Percentiles rank a stretch among this genome's conserved stretches.
These are phyloP conservation scores for Onychomys torridus DNA, from an alignment of 2,797 vertebrate genomes.

Conservation along the genomic window DNA sequence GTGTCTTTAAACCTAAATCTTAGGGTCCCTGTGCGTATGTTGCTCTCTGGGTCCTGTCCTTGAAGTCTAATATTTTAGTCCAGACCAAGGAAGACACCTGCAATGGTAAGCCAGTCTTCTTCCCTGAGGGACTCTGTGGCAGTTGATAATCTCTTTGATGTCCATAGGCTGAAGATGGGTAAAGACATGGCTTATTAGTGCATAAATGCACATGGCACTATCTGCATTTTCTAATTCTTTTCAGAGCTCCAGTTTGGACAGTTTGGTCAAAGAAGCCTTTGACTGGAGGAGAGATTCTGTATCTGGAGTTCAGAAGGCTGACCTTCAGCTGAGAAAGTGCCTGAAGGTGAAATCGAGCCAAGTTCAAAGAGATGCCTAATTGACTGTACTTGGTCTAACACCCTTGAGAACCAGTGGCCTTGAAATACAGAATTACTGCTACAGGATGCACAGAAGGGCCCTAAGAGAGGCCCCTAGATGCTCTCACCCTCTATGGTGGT, in stretches of 20 bases:
- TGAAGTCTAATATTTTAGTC: background rate
- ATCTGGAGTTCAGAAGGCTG: constrained; percentile 51
- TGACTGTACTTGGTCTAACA: background rate
- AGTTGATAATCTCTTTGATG: constrained; percentile 39
- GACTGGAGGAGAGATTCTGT: constrained; percentile 5
- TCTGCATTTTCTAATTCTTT: constrained; percentile 7
- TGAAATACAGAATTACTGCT: background rate
- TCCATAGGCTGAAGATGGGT: background rate
- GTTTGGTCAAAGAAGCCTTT: constrained; percentile 41
- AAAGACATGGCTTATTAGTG: background rate
- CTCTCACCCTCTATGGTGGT: no score
- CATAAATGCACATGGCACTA: constrained; percentile 1
- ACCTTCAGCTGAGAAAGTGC: constrained; percentile 55
- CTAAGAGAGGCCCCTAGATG: background rate
- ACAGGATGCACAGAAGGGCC: background rate
- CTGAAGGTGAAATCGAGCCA: constrained; percentile 64
- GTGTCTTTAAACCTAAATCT: background rate
- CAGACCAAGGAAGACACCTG: background rate
- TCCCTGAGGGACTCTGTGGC: background rate
- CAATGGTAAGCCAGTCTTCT: background rate
- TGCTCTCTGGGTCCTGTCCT: background rate
- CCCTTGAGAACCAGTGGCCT: background rate
- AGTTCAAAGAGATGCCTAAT: constrained; percentile 68
- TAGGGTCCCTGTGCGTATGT: rapidly evolving
- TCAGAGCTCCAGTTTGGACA: constrained; percentile 58